Evolutionary conservation across 1,140 invertebrate genomes (phyloP).

Genomic region (Limonius californicus): DNA sequence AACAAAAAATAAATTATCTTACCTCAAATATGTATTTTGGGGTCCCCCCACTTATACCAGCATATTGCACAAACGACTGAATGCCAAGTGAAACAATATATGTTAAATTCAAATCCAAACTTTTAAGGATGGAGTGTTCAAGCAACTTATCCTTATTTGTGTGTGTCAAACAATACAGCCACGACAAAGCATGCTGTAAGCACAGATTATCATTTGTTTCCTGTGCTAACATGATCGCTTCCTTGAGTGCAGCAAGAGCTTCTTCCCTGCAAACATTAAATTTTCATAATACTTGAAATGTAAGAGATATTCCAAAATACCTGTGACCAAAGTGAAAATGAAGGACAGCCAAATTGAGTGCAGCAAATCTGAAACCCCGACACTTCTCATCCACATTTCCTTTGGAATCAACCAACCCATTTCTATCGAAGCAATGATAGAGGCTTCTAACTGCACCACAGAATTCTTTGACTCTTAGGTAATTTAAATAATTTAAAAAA

Average conservation of each 20-base stretch:
- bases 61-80: slow-evolving; percentile 57
- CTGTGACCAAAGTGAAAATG: slow-evolving; percentile 83
- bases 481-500: slow-evolving; percentile 88
- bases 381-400: slow-evolving; percentile 59
- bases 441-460: slow-evolving; percentile 79
- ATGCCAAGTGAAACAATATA: slow-evolving; percentile 63
- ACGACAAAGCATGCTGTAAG: slow-evolving; percentile 79
- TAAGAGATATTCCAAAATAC: too few species aligned
- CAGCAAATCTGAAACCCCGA: slow-evolving; percentile 80
- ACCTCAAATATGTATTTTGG: slow-evolving; percentile 50
- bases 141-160: slow-evolving; percentile 51
- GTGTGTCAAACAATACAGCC: slow-evolving; percentile 64
- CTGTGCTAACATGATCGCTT: slow-evolving; percentile 84
- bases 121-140: slow-evolving; percentile 57
- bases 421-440: slow-evolving; percentile 81
- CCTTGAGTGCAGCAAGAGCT: slow-evolving; percentile 72
- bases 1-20: too few species aligned
- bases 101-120: slow-evolving; percentile 56
- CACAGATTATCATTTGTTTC: slow-evolving; percentile 81
- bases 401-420: slow-evolving; percentile 50
- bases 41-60: slow-evolving; percentile 38
- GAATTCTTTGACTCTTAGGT: slow-evolving; percentile 80
- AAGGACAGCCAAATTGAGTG: slow-evolving; percentile 82
- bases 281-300: too few species aligned
- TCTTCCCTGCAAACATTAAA: slow-evolving; percentile 61